phyloP scores from a whole-genome alignment of 2,888 invertebrate species.

The Ichneumon xanthorius region DNA sequence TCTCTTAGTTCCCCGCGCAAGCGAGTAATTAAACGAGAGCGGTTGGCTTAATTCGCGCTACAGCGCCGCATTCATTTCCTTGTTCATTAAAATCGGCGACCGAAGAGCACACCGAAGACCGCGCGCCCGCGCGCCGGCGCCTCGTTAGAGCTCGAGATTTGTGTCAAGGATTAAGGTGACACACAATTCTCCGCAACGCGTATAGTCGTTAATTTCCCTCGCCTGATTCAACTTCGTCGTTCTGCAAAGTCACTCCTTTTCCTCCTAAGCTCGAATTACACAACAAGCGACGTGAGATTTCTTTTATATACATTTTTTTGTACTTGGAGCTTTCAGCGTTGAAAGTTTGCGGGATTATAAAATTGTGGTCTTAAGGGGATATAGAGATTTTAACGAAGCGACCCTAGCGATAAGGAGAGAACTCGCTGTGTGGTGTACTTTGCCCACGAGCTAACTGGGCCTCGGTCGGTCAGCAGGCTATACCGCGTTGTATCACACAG shows the following conservation, averaged over 20 bases:
- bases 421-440: background rate
- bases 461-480: slow-evolving; percentile 46
- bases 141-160: slow-evolving; percentile 67
- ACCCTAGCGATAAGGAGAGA: background rate
- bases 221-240: slow-evolving; percentile 34
- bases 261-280: slow-evolving; percentile 29
- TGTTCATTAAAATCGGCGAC: slow-evolving; percentile 70
- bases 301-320: background rate
- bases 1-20: slow-evolving; percentile 47
- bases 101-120: slow-evolving; percentile 26
- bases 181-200: slow-evolving; percentile 63
- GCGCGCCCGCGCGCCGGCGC: slow-evolving; percentile 39
- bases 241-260: slow-evolving; percentile 24
- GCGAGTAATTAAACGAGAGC: slow-evolving; percentile 66
- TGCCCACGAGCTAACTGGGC: slow-evolving; percentile 33
- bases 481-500: slow-evolving; percentile 44
- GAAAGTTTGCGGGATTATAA: background rate
- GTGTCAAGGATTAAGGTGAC: slow-evolving; percentile 72
- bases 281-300: slow-evolving; percentile 10
- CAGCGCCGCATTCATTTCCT: slow-evolving; percentile 70
- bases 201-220: slow-evolving; percentile 39
- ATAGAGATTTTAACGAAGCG: background rate
- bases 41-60: slow-evolving; percentile 69
- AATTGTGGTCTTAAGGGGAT: background rate
- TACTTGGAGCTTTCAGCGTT: background rate